Evolutionary conservation across 2,113 vertebrate species (phyloP).

Genomic region (Elanus axillaris): DNA sequence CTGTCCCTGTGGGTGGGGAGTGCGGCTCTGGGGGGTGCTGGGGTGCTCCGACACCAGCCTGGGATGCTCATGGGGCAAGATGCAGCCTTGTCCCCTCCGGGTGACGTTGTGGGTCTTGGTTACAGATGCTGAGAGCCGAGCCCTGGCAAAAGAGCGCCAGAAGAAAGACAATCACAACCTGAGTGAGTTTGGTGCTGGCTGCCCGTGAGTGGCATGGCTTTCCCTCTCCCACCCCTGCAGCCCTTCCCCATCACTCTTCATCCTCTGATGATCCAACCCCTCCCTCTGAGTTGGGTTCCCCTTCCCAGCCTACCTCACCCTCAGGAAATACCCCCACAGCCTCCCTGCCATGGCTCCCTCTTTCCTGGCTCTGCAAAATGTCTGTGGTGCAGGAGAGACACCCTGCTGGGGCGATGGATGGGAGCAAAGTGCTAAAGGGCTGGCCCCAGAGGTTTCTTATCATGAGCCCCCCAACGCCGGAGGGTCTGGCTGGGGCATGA

Average conservation of each 20-base stretch:
- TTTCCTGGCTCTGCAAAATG: not conserved
- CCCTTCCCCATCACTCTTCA: not conserved
- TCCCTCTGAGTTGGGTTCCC: not conserved
- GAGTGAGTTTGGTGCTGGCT: slow-evolving; percentile 74
- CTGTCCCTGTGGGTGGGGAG: not conserved
- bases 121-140: slow-evolving; percentile 88
- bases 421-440: not conserved
- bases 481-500: fast-evolving
- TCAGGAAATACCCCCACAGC: not conserved
- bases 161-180: slow-evolving; percentile 99
- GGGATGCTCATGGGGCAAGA: fast-evolving
- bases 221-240: not conserved
- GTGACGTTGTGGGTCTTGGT: slow-evolving; percentile 30
- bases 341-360: not conserved
- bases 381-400: not conserved
- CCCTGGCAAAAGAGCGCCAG: slow-evolving; percentile 93
- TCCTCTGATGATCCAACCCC: too few relatives aligned
- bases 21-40: fast-evolving
- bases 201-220: not conserved
- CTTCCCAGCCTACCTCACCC: not conserved
- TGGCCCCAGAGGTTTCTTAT: not conserved
- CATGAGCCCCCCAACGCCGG: fast-evolving
- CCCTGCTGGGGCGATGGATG: not conserved
- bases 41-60: not conserved
- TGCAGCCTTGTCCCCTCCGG: not conserved